These are phyloP conservation scores for Lophius americanus DNA, from an alignment of 2,797 vertebrate genomes.

Conservation along the genomic window DNA sequence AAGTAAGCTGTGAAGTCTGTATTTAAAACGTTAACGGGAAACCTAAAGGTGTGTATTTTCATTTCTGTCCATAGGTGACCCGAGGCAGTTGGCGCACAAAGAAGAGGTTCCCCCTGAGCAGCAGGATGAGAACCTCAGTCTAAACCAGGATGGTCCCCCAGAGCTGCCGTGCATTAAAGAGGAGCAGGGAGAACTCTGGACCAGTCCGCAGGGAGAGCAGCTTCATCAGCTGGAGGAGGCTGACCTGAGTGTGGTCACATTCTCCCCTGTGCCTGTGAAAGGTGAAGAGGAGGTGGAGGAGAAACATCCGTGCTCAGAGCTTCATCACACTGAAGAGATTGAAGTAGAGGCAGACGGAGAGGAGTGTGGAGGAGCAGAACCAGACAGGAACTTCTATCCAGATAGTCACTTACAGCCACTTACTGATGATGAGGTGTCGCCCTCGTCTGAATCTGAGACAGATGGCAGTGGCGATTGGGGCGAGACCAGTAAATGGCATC, in stretches of 20 bases:
- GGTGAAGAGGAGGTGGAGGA: slow-evolving; percentile 3
- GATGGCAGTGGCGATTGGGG: not conserved
- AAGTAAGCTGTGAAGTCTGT: too few relatives aligned
- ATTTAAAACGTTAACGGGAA: too few relatives aligned
- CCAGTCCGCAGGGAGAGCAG: too few relatives aligned
- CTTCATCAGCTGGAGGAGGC: not conserved
- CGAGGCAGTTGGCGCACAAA: not conserved
- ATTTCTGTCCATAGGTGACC: not conserved
- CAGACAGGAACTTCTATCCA: not conserved
- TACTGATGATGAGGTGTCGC: not conserved
- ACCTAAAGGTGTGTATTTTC: too few relatives aligned
- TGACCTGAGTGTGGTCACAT: too few relatives aligned
- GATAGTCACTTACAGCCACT: not conserved
- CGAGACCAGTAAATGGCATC: not conserved
- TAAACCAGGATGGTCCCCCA: not conserved
- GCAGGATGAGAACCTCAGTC: not conserved
- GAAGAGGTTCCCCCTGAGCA: slow-evolving; percentile 3
- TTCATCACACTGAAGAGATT: not conserved
- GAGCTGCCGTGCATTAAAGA: not conserved
- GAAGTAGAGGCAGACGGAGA: not conserved
- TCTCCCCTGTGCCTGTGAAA: not conserved
- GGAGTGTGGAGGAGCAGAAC: not conserved
- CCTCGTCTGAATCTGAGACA: not conserved
- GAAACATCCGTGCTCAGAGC: not conserved
- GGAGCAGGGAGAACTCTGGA: not conserved